Evolutionary conservation across 2,113 vertebrate species (phyloP).

Genomic region (Saimiri boliviensis): DNA sequence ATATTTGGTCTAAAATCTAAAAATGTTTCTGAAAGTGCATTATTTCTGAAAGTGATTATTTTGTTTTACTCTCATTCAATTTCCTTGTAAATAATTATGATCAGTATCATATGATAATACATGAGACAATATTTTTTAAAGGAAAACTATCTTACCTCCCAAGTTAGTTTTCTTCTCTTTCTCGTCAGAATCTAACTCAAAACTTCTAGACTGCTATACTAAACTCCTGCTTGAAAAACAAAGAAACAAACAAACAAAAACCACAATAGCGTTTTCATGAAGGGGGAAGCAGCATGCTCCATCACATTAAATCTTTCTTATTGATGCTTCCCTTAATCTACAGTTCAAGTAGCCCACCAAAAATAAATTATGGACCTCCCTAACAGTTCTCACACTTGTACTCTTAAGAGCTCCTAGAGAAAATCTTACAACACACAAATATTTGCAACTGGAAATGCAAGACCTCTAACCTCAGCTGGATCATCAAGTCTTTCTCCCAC

Average conservation of each 20-base stretch:
- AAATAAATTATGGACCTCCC: neutral
- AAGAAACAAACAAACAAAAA: neutral
- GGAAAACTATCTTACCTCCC: neutral
- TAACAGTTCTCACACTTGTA: neutral
- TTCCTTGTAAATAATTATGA: slow-evolving; percentile 21
- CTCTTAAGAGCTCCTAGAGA: neutral
- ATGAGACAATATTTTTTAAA: neutral
- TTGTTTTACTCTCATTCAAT: neutral
- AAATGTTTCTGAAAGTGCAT: neutral
- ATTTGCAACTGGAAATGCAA: slow-evolving; percentile 3
- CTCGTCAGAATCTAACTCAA: neutral
- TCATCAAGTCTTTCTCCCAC: neutral
- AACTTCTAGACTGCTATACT: neutral
- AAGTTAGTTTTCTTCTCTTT: neutral
- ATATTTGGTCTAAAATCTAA: slow-evolving; percentile 20
- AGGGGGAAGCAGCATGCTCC: neutral
- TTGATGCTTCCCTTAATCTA: neutral
- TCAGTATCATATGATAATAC: neutral
- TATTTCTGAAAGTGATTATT: too few species aligned
- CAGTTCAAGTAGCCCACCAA: neutral
- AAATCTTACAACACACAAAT: slow-evolving; percentile 18
- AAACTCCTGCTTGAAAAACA: neutral
- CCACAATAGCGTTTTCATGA: neutral
- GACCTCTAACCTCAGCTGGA: neutral
- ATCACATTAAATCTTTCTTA: slow-evolving; percentile 18